Evolutionary conservation across 2,888 invertebrate species (phyloP), one percentile per base, ranked within the genome.

Genomic region (Cerastis rubricosa): DNA sequence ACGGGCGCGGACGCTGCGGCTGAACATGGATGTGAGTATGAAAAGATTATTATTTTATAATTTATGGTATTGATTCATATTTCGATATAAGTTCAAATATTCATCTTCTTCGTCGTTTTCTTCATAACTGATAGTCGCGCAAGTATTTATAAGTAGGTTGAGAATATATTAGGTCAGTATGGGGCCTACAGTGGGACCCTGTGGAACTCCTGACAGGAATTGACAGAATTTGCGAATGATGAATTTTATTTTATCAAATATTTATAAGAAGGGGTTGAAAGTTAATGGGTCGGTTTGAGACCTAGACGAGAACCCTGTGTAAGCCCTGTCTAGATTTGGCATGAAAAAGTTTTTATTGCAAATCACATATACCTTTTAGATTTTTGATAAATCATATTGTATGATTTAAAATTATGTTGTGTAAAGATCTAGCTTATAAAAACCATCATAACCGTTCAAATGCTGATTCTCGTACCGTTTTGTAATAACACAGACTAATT

Each of bases 21-120:
- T 89, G 89, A 91, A 85, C 87, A 96, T 96, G 96, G 96, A 96
- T 81, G 96, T 96, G 81, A 95, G 95, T 93, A 85, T 51, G 0
- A 25, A 14, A 35, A 29, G 14, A 19, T 2, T 25, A 29, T 47
- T 61, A 12, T 40, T 63, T 19, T 8, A 22, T 19, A 6, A 17
- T 11, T 63, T 63, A 35, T 35, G 35, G 3, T 35, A 25, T 43
- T 43, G 0, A 61, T 51, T 14, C 3, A n/a, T n/a, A n/a, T n/a
- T n/a, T n/a, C n/a, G n/a, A n/a, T 7, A 9, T 1, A 68, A 0
- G 12, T 17, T 64, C 0, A 12, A 22, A 29, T 29, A 35, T 25
- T 2, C 2, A 47, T 59, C 25, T 25, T 29, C 29, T 59, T 29
- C 19, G 9, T 59, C 59, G 29, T 29, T 29, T 59, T 59, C 29